These are phyloP conservation scores for Quadroppia sp. DNA, from an alignment of 2,888 invertebrate species.

Conservation along the genomic window DNA sequence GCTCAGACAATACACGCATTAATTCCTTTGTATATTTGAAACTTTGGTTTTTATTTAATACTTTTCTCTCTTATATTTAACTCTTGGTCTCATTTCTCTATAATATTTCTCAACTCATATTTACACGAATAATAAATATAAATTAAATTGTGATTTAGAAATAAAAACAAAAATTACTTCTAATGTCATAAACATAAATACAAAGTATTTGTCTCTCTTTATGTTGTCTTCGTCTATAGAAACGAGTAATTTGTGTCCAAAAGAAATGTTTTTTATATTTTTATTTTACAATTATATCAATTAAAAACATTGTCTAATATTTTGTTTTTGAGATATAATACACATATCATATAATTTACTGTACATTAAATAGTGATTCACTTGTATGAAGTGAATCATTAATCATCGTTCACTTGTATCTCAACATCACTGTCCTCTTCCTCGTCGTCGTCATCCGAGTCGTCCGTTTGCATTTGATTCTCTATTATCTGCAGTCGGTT, in stretches of 20 bases:
- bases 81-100: neutral
- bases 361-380: conserved; percentile 32
- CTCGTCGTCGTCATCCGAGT: conserved; percentile 39
- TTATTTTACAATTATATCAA: conserved; percentile 12
- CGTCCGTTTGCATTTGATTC: conserved; percentile 33
- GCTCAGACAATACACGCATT: neutral
- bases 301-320: conserved; percentile 20
- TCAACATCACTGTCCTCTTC: conserved; percentile 39
- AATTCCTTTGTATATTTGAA: neutral
- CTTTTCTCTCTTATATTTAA: too few species aligned
- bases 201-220: neutral
- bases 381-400: neutral
- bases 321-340: neutral
- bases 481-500: conserved; percentile 31
- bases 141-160: conserved; percentile 21
- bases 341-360: neutral
- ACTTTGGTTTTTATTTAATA: neutral
- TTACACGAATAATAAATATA: conserved; percentile 21
- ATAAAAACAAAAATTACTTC: neutral
- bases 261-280: neutral
- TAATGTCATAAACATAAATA: neutral
- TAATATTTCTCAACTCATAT: conserved; percentile 13
- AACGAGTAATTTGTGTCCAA: neutral
- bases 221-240: neutral
- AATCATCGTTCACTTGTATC: conserved; percentile 42